These are phyloP conservation scores for Lepidurus arcticus DNA, from an alignment of 1,140 invertebrate genomes.

Conservation along the genomic window DNA sequence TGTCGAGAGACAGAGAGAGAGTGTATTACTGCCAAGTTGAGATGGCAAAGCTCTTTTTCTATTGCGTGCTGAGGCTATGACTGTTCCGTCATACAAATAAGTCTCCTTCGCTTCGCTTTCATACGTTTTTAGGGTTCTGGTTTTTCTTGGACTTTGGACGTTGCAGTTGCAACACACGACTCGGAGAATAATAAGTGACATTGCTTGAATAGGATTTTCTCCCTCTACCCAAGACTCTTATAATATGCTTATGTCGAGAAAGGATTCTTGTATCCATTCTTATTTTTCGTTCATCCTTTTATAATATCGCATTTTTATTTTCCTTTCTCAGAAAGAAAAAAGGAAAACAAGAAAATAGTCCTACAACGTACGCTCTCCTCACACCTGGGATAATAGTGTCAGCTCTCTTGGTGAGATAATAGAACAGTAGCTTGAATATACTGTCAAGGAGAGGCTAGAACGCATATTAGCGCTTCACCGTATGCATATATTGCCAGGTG, in stretches of 20 bases:
- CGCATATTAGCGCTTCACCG: neutral
- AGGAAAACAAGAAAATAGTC: neutral
- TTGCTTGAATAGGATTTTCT: slow-evolving; percentile 14
- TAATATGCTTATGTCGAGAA: neutral
- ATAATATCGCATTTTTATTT: neutral
- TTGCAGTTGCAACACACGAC: neutral
- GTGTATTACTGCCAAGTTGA: slow-evolving; percentile 21
- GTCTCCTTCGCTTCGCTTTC: neutral
- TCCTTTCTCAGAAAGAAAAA: neutral
- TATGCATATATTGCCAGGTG: neutral
- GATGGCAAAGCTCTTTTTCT: neutral
- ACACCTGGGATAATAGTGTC: neutral
- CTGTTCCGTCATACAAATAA: slow-evolving; percentile 13
- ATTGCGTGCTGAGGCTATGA: neutral
- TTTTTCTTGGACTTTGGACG: neutral
- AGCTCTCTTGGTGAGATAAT: neutral
- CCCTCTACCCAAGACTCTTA: neutral
- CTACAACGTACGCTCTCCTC: neutral
- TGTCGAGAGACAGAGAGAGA: slow-evolving; percentile 7
- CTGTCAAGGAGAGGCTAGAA: neutral
- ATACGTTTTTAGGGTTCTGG: neutral
- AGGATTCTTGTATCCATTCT: neutral
- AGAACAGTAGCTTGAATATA: neutral
- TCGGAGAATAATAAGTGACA: slow-evolving; percentile 3
- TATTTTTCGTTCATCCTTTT: neutral